Base-by-base conservation (phyloP, 2,797 vertebrate genomes). In the Halcyon leucocephala region DNA sequence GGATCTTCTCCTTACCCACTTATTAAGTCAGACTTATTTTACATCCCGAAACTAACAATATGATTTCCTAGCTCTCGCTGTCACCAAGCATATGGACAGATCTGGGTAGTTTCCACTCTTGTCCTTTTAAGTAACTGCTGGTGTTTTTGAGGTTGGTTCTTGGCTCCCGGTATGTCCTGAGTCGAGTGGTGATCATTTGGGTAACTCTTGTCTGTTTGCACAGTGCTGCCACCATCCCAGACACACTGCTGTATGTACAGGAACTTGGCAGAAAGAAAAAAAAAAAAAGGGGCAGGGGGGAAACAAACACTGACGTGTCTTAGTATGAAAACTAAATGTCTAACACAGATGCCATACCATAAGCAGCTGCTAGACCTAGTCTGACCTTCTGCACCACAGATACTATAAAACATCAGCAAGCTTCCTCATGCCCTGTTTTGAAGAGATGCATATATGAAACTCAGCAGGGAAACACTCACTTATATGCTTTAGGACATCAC, bases 381-480 rank as follows among this genome's bases (percentile, higher is more conserved):
- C 41, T 87, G 74, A 79, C 60, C 86, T 85, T 55, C 79, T 74
- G 82, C 44, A 87, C 44, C 86, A 61, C 37, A 65, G 70, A 66
- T 54, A 39, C 66, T 17, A 39, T 57, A 28, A 76, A 91, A 93
- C 44, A 57, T 55, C 86, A 74, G n/a, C 60, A 83, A 74, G 44
- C 44, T 62, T 87, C 74, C 72, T 37, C 2, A 5, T 74, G 72
- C 64, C 88, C 93, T 86, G 78, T 94, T 94, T 67, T 95, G 94
- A 93, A 60, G 86, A 96, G 96, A 87, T 66, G 61, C 76, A 84
- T 12, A 22, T 46, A 93, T 54, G 91, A 95, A 94, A 62, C 92
- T 85, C 92, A 97, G 95, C 66, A 66, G 94, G 91, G 97, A 97
- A 97, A 92, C 70, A 92, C 94, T 78, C 86, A 60, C 12, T 51